Evolutionary conservation across 2,888 invertebrate genomes (phyloP).

Genomic region (Nipponacmea schrenckii): DNA sequence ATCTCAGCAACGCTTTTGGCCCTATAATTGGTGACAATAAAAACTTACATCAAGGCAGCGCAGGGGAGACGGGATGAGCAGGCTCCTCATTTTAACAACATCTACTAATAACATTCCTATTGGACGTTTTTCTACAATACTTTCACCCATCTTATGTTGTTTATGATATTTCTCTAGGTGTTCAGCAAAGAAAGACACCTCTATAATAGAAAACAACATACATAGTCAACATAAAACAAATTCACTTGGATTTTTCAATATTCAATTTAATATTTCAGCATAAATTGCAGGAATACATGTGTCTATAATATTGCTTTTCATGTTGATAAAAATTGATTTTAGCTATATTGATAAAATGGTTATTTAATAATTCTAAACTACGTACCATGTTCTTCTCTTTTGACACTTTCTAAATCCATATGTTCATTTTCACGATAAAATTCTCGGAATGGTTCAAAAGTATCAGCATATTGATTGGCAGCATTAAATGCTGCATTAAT

Average conservation of each 20-base stretch:
- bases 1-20: no score
- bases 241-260: no score
- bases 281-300: no score
- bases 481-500: slow-evolving; percentile 75
- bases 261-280: not conserved
- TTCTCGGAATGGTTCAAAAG: slow-evolving; percentile 76
- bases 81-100: slow-evolving; percentile 78
- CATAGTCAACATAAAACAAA: not conserved
- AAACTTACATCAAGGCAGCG: slow-evolving; percentile 74
- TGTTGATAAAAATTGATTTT: no score
- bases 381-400: slow-evolving; percentile 73
- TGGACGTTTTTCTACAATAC: slow-evolving; percentile 76
- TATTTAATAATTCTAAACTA: not conserved
- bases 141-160: slow-evolving; percentile 78
- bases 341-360: no score
- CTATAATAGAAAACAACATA: slow-evolving; percentile 39
- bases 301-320: no score
- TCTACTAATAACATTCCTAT: slow-evolving; percentile 81
- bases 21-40: not conserved
- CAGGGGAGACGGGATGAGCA: slow-evolving; percentile 79
- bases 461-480: slow-evolving; percentile 75
- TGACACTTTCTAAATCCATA: slow-evolving; percentile 75
- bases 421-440: slow-evolving; percentile 79
- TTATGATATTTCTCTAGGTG: slow-evolving; percentile 78
- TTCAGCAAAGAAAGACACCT: slow-evolving; percentile 75